Evolutionary conservation across 2,888 invertebrate genomes (phyloP), one percentile per base, ranked within the genome.

Genomic region (Lithosia quadra): DNA sequence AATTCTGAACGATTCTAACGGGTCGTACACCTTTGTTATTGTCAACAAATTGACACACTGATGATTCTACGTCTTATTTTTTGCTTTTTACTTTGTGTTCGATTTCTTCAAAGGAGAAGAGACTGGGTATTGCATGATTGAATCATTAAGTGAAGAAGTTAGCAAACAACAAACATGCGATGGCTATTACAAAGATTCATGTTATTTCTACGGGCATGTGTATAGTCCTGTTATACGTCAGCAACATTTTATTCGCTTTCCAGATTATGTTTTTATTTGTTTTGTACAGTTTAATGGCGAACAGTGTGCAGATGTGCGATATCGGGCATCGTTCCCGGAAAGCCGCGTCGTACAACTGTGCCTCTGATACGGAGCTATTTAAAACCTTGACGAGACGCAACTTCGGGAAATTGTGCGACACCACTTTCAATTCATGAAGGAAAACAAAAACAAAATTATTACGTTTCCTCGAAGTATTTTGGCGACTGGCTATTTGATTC

Each of bases 251-350:
- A 74, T 75, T 74, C 61, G 53, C 67, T 72, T 60, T 68, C 68
- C 66, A 74, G 75, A 75, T 73, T 63, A 77, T 74, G 71, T 78
- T 81, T 79, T 83, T 76, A 74, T 80, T 79, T 76, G 75, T 81
- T 79, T 77, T 73, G 69, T 65, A 73, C 69, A 78, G 72, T 81
- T 79, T 80, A 82, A 75, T 74, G 68, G 72, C 65, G 70, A 81
- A 79, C 78, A 80, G 77, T 78, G 68, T 68, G 75, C 84, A 80
- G 81, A 77, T 78, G 77, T 76, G 72, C 61, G 73, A 79, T 86
- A 84, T 86, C 84, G 82, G 82, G 53, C 81, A 84, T 76, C 82
- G 81, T 86, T 90, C 88, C 85, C 83, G 87, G 88, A 86, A 90
- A 86, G 72, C 78, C 71, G 75, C 65, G 57, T 65, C 67, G 66